These are phyloP conservation scores for Crocuta crocuta DNA, from an alignment of 2,113 vertebrate species.

Conservation along the genomic window DNA sequence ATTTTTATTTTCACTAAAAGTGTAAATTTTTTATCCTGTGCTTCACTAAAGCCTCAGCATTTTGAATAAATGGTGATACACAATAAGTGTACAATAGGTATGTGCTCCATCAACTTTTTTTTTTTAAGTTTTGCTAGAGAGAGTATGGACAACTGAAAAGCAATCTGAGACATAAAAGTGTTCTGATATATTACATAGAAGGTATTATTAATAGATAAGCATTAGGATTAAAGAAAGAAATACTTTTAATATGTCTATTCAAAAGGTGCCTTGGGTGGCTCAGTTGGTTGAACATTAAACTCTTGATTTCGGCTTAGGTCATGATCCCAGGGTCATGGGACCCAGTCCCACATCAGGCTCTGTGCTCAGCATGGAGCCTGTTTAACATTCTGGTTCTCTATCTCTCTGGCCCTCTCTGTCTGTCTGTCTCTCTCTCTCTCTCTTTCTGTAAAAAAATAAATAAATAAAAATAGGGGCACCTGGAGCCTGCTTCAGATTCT, in stretches of 20 bases:
- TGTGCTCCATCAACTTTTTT: not conserved
- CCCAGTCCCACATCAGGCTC: no score
- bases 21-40: not conserved
- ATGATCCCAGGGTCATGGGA: no score
- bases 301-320: no score
- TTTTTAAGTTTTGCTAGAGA: not conserved
- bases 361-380: no score
- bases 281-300: no score
- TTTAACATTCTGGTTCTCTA: no score
- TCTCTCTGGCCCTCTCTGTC: no score
- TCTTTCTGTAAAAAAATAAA: no score
- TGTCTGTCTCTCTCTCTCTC: no score
- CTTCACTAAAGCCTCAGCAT: not conserved
- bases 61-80: not conserved
- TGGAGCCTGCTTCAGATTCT: no score
- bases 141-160: not conserved
- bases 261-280: no score
- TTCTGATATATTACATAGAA: not conserved
- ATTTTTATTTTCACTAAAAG: not conserved
- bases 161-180: not conserved
- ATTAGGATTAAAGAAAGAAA: not conserved
- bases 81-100: not conserved
- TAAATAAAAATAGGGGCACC: no score
- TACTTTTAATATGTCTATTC: not conserved
- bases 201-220: not conserved